Evolutionary conservation across 2,797 vertebrate species (phyloP).

Genomic region (Pseudochromis fuscus): DNA sequence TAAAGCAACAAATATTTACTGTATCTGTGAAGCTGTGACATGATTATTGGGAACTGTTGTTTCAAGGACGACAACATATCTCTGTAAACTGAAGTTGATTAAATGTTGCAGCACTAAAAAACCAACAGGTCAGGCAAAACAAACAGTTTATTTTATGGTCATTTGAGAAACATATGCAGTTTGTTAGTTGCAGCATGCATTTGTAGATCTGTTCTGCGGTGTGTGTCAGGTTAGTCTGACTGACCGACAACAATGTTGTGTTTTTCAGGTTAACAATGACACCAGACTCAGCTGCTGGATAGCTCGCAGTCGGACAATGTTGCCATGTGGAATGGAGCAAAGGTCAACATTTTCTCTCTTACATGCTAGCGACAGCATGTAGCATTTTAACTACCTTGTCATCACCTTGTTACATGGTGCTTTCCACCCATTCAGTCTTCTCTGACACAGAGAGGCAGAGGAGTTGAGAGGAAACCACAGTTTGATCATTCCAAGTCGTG

Average conservation of each 20-base stretch:
- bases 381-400: slow-evolving; percentile 58
- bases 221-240: slow-evolving; percentile 5
- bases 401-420: slow-evolving; percentile 18
- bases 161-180: not conserved
- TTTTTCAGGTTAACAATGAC: slow-evolving; percentile 77
- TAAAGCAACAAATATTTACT: too few species aligned
- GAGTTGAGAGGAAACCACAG: not conserved
- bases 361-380: slow-evolving; percentile 46
- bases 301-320: slow-evolving; percentile 59
- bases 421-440: not conserved
- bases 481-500: not conserved
- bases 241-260: slow-evolving; percentile 55
- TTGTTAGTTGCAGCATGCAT: not conserved
- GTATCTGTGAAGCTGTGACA: too few species aligned
- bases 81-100: too few species aligned
- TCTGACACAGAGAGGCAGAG: slow-evolving; percentile 19
- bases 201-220: not conserved
- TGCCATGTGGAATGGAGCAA: slow-evolving; percentile 63
- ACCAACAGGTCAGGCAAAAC: not conserved
- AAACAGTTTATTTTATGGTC: not conserved
- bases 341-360: slow-evolving; percentile 72
- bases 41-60: too few species aligned
- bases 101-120: too few species aligned
- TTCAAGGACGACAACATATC: too few species aligned
- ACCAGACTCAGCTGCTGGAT: slow-evolving; percentile 35